Percentiles rank a stretch among this genome's conserved stretches.
These are phyloP conservation scores for Gila orcuttii DNA, from an alignment of 2,113 vertebrate genomes.

Conservation along the genomic window DNA sequence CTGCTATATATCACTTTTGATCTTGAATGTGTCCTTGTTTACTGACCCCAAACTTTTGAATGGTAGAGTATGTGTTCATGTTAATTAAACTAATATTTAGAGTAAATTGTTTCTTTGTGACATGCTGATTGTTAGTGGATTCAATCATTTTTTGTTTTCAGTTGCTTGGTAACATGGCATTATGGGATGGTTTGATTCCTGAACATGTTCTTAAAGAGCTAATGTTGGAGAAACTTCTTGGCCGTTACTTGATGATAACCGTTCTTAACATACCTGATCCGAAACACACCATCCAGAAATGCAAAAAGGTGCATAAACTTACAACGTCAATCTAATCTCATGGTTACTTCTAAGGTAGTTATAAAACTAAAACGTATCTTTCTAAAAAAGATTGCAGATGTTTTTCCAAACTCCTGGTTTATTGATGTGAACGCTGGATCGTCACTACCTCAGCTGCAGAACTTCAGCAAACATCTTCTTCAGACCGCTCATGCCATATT, in stretches of 20 bases:
- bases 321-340: not conserved
- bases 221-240: conserved; percentile 85
- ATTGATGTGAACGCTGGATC: conserved; percentile 66
- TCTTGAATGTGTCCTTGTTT: too few relatives aligned
- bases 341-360: not conserved
- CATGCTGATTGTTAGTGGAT: not conserved
- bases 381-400: conserved; percentile 77
- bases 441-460: conserved; percentile 80
- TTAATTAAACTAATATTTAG: not conserved
- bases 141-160: conserved; percentile 62
- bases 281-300: conserved; percentile 70
- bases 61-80: not conserved
- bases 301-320: conserved; percentile 76
- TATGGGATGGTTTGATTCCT: conserved; percentile 84
- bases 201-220: conserved; percentile 81
- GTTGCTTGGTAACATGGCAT: conserved; percentile 84
- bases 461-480: conserved; percentile 83
- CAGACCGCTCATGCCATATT: conserved; percentile 73
- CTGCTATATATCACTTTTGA: too few relatives aligned
- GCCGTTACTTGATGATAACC: conserved; percentile 85
- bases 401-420: conserved; percentile 86
- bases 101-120: not conserved
- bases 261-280: conserved; percentile 74
- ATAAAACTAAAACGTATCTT: not conserved
- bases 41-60: not conserved